phyloP scores from a whole-genome alignment of 2,113 vertebrate species.

The Calidris pugnax region DNA sequence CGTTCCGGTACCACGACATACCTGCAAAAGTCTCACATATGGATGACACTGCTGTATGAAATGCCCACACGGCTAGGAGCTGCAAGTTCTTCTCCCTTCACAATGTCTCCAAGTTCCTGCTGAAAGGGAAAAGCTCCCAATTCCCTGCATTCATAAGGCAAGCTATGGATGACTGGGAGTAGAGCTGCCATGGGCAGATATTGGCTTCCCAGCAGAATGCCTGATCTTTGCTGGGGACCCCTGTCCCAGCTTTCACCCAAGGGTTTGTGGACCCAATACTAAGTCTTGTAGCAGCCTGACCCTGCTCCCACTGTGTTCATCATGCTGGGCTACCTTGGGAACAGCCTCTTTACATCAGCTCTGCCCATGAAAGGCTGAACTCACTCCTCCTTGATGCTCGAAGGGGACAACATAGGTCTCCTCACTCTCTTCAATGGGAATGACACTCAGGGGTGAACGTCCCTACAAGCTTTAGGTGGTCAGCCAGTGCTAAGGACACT shows the following conservation, averaged over 20 bases:
- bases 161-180: not conserved
- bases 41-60: not conserved
- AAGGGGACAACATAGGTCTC: not conserved
- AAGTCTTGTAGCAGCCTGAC: not conserved
- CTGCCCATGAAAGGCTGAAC: not conserved
- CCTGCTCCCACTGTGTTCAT: not conserved
- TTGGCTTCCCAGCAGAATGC: not conserved
- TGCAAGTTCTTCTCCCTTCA: not conserved
- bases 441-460: not conserved
- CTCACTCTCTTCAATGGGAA: not conserved
- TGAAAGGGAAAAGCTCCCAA: not conserved
- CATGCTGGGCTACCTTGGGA: not conserved
- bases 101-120: not conserved
- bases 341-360: not conserved
- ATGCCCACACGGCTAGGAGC: not conserved
- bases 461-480: not conserved
- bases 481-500: not conserved
- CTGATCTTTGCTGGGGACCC: not conserved
- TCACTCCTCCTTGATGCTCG: not conserved
- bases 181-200: not conserved
- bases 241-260: not conserved
- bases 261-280: not conserved
- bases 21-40: rapidly evolving
- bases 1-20: not conserved
- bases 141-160: not conserved